A percentile compares a stretch with the other conserved stretches of the same genome.
Evolutionary conservation across 35 echinoderm and acorn worm genomes (phyloP).

Genomic region (Ophiothrix spiculata): DNA sequence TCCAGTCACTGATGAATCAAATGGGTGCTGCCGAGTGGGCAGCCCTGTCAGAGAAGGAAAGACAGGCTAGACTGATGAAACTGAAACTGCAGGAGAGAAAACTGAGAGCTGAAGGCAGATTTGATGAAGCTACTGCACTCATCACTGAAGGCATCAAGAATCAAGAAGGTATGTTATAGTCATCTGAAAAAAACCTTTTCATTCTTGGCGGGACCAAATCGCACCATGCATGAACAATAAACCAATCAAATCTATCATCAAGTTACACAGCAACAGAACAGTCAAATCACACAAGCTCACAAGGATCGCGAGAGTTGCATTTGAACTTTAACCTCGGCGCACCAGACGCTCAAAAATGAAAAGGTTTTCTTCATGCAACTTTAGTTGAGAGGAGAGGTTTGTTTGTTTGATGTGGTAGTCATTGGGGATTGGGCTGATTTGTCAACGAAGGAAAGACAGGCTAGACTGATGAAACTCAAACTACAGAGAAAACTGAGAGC

Average conservation of each 20-base stretch:
- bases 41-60: conserved; percentile 75
- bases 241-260: too few relatives aligned
- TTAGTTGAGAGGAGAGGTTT: too few relatives aligned
- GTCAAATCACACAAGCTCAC: too few relatives aligned
- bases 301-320: too few relatives aligned
- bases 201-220: too few relatives aligned
- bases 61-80: conserved; percentile 78
- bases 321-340: too few relatives aligned
- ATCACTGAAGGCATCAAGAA: conserved; percentile 70
- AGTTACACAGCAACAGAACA: too few relatives aligned
- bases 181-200: too few relatives aligned
- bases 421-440: conserved; percentile 83
- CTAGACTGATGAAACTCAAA: conserved; percentile 77
- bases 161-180: conserved; percentile 34
- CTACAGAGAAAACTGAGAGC: conserved; percentile 74
- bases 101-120: conserved; percentile 78
- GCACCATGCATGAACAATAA: too few relatives aligned
- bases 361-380: too few relatives aligned
- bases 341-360: too few relatives aligned
- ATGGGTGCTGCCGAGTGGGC: conserved; percentile 79
- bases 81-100: conserved; percentile 81
- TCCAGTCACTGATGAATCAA: conserved; percentile 77
- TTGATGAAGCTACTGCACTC: conserved; percentile 77
- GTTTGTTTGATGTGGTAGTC: too few relatives aligned
- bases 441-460: conserved; percentile 79